Base-by-base conservation (phyloP, 2,888 invertebrate species). In the Neoaliturus tenellus region DNA sequence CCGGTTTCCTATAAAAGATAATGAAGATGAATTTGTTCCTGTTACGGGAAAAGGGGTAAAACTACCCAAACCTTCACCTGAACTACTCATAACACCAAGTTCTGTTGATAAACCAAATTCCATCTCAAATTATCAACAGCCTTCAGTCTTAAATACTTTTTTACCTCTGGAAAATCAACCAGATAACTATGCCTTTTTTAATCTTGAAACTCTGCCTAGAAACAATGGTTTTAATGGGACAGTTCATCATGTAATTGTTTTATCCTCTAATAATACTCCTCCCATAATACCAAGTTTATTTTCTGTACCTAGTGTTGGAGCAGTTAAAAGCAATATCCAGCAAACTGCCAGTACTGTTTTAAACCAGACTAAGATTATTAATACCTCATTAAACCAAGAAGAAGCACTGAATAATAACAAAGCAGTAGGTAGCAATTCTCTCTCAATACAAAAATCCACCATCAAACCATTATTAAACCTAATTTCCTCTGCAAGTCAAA, bases 21-120 rank as follows among this genome's bases (percentile, higher is more conserved):
- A 73, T 39, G 73, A 82, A 6, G 67, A 81, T n/a, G 82, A 82
- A n/a, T 82, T 82, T 73, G 73, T 82, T 2, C 82, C 82, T 8
- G 51, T 82, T 31, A 8, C 55, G 8, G 82, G 82, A 20, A 28
- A 35, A 55, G 73, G 82, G 12, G 73, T 82, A 23, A 82, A 73
- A 55, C 73, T 82, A 23, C 82, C 82, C 25, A 71, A 71, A 10
- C 82, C 82, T 25, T 48, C 82, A 6, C 82, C 82, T 28, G 82
- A 55, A 23, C 31, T 82, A 23, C 25, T 82, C 25, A 82, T 82
- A 33, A 82, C 82, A 12, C 82, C 82, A 20, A 82, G 55, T 55
- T 55, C 31, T 35, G 48, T 35, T 55, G 78, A 78, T 17, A 41
- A 44, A 75, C 28, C 41, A 10, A 75, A 25, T 44, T 23, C 31